phyloP scores from a whole-genome alignment of 2,113 vertebrate species.

The Crotophaga sulcirostris region DNA sequence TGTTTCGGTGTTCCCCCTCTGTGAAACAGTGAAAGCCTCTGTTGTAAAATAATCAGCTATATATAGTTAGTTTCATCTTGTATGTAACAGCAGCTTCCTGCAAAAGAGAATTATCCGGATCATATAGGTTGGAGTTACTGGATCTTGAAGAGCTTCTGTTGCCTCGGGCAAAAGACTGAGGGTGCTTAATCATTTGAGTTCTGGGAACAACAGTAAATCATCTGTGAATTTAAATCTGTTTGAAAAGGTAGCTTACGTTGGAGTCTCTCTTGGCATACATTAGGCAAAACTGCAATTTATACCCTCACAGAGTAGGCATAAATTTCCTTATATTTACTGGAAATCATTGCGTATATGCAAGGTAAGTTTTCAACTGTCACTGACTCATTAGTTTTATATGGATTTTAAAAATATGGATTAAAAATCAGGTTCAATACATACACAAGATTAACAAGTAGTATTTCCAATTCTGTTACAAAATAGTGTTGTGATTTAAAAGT shows the following conservation, averaged over 20 bases:
- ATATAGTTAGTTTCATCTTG: not conserved
- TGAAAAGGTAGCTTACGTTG: constrained; percentile 22
- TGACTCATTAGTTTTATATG: not conserved
- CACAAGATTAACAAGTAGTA: not conserved
- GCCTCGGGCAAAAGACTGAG: not conserved
- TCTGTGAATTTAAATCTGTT: constrained; percentile 40
- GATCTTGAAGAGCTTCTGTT: constrained; percentile 30
- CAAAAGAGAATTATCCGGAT: not conserved
- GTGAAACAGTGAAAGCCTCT: not conserved
- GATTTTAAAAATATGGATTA: not conserved
- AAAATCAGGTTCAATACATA: not conserved
- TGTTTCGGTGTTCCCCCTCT: not conserved
- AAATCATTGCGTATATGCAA: not conserved
- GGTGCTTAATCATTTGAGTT: constrained; percentile 36
- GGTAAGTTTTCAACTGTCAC: not conserved
- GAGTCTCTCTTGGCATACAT: not conserved
- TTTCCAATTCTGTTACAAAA: not conserved
- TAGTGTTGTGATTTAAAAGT: not conserved
- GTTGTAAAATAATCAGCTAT: not conserved
- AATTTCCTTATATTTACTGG: constrained; percentile 1
- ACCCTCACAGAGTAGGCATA: not conserved
- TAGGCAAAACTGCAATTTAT: constrained; percentile 21
- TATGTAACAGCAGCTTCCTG: not conserved
- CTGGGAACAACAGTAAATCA: constrained; percentile 11
- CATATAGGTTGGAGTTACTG: not conserved